Conservation (phyloP, 2,113 vertebrate species). For the Lagopus muta region DNA sequence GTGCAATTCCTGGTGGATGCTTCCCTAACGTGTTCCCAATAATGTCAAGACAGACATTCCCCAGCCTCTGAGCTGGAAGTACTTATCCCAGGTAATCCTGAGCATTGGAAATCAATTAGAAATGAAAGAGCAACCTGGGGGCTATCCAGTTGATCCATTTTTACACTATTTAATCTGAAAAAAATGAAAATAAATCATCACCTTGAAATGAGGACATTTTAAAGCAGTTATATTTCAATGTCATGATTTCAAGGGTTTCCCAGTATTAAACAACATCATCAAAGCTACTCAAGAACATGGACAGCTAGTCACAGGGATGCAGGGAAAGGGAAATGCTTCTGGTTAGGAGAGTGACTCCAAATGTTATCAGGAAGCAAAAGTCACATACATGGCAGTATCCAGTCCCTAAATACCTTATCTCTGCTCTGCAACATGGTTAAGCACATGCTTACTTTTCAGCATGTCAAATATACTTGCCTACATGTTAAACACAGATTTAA, state of each 20-base stretch:
- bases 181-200: not conserved
- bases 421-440: not conserved
- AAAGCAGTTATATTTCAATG: not conserved
- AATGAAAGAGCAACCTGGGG: not conserved
- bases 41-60: not conserved
- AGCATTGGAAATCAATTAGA: not conserved
- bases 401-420: not conserved
- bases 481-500: not conserved
- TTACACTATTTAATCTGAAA: not conserved
- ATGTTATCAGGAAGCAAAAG: not conserved
- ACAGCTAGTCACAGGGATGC: not conserved
- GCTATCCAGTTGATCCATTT: not conserved
- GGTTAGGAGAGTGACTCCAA: not conserved
- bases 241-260: not conserved
- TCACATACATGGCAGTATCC: not conserved
- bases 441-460: not conserved
- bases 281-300: not conserved
- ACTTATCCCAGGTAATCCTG: not conserved
- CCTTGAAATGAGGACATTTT: not conserved
- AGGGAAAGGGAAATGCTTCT: accelerated
- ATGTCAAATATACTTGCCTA: not conserved
- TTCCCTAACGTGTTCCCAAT: not conserved
- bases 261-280: too few relatives aligned
- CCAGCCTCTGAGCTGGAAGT: not conserved
- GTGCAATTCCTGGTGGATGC: not conserved